A percentile compares a stretch with the other conserved stretches of the same genome.
Evolutionary conservation across 2,888 invertebrate genomes (phyloP).

Genomic region (Anarsia innoxiella): DNA sequence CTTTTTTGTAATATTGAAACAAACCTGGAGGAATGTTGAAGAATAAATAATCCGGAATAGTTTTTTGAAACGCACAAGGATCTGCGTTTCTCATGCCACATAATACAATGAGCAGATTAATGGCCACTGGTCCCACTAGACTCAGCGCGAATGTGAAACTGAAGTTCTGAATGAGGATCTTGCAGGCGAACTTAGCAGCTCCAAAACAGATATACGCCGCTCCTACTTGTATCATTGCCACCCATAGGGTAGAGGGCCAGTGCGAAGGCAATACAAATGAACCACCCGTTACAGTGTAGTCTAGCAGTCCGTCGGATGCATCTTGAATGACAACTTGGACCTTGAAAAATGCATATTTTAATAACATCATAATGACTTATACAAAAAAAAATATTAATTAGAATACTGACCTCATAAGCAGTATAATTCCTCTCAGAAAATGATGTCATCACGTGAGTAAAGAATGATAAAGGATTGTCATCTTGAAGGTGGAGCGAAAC

Average conservation of each 20-base stretch:
- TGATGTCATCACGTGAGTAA: slow-evolving; percentile 56
- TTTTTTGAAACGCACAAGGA: slow-evolving; percentile 78
- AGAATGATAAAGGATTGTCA: slow-evolving; percentile 61
- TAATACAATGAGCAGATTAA: slow-evolving; percentile 80
- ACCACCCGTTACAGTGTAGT: slow-evolving; percentile 46
- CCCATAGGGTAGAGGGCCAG: slow-evolving; percentile 70
- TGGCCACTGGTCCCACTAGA: slow-evolving; percentile 83
- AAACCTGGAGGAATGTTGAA: slow-evolving; percentile 84
- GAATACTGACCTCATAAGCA: slow-evolving; percentile 72
- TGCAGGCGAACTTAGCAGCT: slow-evolving; percentile 88
- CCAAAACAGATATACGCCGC: slow-evolving; percentile 80
- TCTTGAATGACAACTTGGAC: slow-evolving; percentile 58
- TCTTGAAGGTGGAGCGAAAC: slow-evolving; percentile 68
- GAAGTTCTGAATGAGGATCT: slow-evolving; percentile 91
- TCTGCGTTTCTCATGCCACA: slow-evolving; percentile 79
- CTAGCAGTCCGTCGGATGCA: slow-evolving; percentile 44
- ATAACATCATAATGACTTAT: not conserved
- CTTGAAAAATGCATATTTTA: slow-evolving; percentile 42
- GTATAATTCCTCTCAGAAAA: slow-evolving; percentile 71
- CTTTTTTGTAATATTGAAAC: not conserved
- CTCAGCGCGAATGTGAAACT: slow-evolving; percentile 90
- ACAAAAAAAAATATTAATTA: no score
- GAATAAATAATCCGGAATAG: slow-evolving; percentile 88
- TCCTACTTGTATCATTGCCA: slow-evolving; percentile 78
- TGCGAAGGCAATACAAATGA: slow-evolving; percentile 36